Percentiles rank a stretch among this genome's conserved stretches.
phyloP scores from a whole-genome alignment of 2,888 invertebrate genomes.

The Seira musarum region DNA sequence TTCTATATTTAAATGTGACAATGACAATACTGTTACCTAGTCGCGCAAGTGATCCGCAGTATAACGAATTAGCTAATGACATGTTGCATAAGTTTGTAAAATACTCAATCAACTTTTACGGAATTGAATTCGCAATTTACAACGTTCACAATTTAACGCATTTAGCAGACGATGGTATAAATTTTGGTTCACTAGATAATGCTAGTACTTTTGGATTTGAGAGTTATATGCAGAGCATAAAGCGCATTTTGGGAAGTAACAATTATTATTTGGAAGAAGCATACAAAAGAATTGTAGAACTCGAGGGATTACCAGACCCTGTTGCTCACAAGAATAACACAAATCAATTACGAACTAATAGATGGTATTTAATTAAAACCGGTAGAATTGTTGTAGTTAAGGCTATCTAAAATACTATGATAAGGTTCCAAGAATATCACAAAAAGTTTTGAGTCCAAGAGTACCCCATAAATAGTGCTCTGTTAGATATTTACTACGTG shows the following conservation, averaged over 20 bases:
- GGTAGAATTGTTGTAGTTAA: too few species aligned
- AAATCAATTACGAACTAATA: constrained; percentile 21
- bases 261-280: constrained; percentile 37
- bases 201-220: constrained; percentile 51
- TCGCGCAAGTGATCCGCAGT: background rate
- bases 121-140: constrained; percentile 27
- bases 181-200: constrained; percentile 33
- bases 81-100: constrained; percentile 39
- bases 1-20: constrained; percentile 29
- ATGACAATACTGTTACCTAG: constrained; percentile 20
- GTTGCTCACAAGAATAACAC: constrained; percentile 18
- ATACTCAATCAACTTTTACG: background rate
- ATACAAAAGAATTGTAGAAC: constrained; percentile 29
- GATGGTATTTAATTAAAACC: too few species aligned
- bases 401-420: too few species aligned
- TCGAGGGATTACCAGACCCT: too few species aligned
- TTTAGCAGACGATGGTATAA: constrained; percentile 34
- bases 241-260: constrained; percentile 11
- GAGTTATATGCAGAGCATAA: constrained; percentile 39
- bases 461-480: constrained; percentile 19
- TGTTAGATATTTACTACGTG: constrained; percentile 11
- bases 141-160: constrained; percentile 47
- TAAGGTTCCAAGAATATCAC: background rate
- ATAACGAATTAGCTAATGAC: background rate
- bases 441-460: background rate